Base-by-base conservation (phyloP, 1,140 invertebrate species). In the Luehdorfia chinensis region DNA sequence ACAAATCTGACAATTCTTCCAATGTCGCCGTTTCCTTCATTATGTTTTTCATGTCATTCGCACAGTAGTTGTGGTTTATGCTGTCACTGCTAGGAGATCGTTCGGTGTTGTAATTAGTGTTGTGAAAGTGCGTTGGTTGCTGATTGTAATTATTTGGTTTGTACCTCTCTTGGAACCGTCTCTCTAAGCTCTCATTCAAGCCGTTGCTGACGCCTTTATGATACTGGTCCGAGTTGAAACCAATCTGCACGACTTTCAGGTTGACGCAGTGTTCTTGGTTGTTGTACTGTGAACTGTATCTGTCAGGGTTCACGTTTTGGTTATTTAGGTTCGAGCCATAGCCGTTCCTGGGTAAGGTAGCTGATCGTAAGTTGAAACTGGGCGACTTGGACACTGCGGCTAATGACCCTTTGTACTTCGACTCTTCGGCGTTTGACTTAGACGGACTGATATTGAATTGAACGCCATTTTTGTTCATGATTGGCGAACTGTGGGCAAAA, bases 1-100 rank as follows among this genome's bases (percentile, higher is more conserved):
- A 66, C 1, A 93, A 76, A 77, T 94, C 93, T 3, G 93, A 93
- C 0, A 94, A 75, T 65, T 94, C 93, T 47, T 94, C 92, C 9
- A 94, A 69, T 50, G 88, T 90, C 19, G 87, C 87, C 32, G 89
- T 90, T 46, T 90, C 89, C 30, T 84, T 84, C 51, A 86, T 85
- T 12, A 85, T 78, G 25, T 83, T 86, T 30, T 84, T 50, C 76
- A 83, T 83, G 12, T 85, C 70, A 46, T 66, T 83, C 30, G 66
- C 46, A 50, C 68, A 79, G 59, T 73, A 84, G 45, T 85, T 80
- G 47, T 83, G 79, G 50, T 84, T 85, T 33, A 84, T 85, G 31
- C 85, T 84, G 61, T 66, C 77, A 49, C 57, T 84, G 51, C 81
- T 84, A 0, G 81, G 80, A 5, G 78, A 84, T 37, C 76, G 56